Evolutionary conservation across 2,888 invertebrate species (phyloP), one percentile per base, ranked within the genome.

Genomic region (Apoderus coryli): DNA sequence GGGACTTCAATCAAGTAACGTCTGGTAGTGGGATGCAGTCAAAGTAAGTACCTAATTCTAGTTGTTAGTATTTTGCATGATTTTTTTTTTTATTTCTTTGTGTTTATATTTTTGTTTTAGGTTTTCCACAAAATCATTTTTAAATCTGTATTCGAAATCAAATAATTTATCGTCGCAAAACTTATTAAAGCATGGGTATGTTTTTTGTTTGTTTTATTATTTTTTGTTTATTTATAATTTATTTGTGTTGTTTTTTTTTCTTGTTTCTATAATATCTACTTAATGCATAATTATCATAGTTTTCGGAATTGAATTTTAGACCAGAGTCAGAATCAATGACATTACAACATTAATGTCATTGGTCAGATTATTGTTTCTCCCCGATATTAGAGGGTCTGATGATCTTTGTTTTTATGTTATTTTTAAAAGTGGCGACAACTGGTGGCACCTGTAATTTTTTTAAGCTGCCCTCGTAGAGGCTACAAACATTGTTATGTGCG

Each of bases 131-230:
- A 75, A 74, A 59, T 74, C 74, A 44, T 68, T 73, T 62, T 61
- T 75, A 61, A 75, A 75, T 61, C 65, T 75, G 56, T 70, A 70
- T 58, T 64, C 69, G 56, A 72, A 72, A 61, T 61, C 70, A 49
- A 65, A 67, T 51, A 69, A 64, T 56, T 45, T 40, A 38, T 65
- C 67, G 49, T 64, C 67, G 59, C 61, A 69, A 49, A 64, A 67
- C 47, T 57, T 69, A n/a, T n/a, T n/a, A 53, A 74, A 72, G 60
- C 75, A 75, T 57, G 75, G 76, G 76, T 76, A 69, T 66, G 74
- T 71, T 49, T 43, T 42, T 45, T 44, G 39, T 41, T 40, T 46
- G 42, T 41, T 43, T 40, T 43, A 40, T 43, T 39, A 42, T 22
- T 29, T 40, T 29, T 41, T 36, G 40, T 38, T 40, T 36, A 34